Conservation (phyloP, 1,140 invertebrate species). For the Drosophila seguyi region DNA sequence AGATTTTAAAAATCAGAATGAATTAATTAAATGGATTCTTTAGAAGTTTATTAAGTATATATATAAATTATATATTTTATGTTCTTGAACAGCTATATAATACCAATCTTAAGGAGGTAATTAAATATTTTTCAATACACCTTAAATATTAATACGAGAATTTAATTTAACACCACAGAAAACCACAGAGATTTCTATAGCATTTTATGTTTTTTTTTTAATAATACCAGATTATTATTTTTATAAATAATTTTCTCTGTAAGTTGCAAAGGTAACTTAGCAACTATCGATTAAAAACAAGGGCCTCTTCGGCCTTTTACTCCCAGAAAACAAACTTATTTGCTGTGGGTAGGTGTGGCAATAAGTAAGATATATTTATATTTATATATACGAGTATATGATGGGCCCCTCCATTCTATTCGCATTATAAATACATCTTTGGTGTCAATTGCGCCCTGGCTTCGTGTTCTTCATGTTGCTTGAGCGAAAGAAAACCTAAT, state of each 20-base stretch:
- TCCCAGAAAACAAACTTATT: slow-evolving; percentile 2
- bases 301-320: background rate
- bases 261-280: background rate
- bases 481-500: slow-evolving; percentile 27
- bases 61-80: too few species aligned
- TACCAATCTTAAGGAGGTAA: too few species aligned
- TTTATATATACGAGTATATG: background rate
- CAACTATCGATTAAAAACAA: slow-evolving; percentile 22
- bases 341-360: slow-evolving; percentile 1
- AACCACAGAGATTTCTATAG: too few species aligned
- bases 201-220: background rate
- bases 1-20: too few species aligned
- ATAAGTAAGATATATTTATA: slow-evolving; percentile 36
- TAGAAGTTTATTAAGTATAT: too few species aligned
- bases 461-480: background rate
- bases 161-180: too few species aligned
- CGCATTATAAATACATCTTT: slow-evolving; percentile 24
- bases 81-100: too few species aligned
- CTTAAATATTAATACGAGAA: too few species aligned
- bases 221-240: background rate
- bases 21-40: too few species aligned
- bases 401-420: background rate
- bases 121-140: too few species aligned
- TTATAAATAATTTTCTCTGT: background rate
- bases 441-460: slow-evolving; percentile 28